Base-by-base conservation (phyloP, 2,113 vertebrate genomes). In the Callopanchax toddi region DNA sequence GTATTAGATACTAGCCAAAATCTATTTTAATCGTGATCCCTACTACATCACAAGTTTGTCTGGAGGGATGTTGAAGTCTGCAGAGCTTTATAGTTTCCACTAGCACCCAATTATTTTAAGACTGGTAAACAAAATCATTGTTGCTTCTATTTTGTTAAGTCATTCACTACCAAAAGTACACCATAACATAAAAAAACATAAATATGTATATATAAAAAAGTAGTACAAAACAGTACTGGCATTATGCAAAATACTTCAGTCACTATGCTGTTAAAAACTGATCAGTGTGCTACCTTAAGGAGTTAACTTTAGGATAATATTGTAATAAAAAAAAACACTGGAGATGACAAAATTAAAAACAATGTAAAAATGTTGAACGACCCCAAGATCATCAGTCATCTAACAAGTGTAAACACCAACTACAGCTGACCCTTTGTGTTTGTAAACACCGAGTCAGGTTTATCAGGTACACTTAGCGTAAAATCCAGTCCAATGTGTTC, bases 11-110 rank as follows among this genome's bases (percentile, higher is more conserved):
- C 17, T 12, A 6, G 40, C 4, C 23, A 26, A 20, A 2, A 16
- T 23, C 7, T 16, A 36, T 36, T 36, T 17, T 12, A 60, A 60
- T 60, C 8, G 6, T 34, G 29, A 16, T 22, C 12, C 13, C 23
- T 9, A 46, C n/a, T n/a, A 49, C 21, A 49, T 60, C 29, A 37
- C 29, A 60, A 48, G 29, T 48, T 44, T 15, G 25, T 23, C 39
- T 44, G 48, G 13, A 16, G 18, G 18, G 15, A 9, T 20, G 16
- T 21, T 11, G 44, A 11, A 17, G 29, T 23, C 18, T 36, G 43
- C 40, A 55, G 21, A 13, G 34, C 36, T 23, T 40, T 17, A 37
- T 16, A 9, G 17, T 55, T 32, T 32, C 5, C 16, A 18, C 17
- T 29, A 5, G n/a, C 5, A 16, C 11, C 16, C 39, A 23, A 8